phyloP scores from a whole-genome alignment of 2,797 vertebrate genomes.

The Oryzias sinensis region DNA sequence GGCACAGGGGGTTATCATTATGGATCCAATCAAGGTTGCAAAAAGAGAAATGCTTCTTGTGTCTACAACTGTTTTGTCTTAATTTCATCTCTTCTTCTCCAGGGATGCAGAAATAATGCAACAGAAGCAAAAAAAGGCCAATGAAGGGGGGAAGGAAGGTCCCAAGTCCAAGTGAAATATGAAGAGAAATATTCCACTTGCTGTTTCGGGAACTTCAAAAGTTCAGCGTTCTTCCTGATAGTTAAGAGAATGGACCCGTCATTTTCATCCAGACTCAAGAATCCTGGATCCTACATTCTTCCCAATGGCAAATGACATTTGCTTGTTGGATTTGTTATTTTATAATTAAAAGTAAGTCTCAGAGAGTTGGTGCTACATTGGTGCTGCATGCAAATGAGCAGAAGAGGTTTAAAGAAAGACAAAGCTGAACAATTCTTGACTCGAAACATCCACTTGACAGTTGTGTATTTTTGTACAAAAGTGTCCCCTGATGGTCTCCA shows the following conservation, averaged over 20 bases:
- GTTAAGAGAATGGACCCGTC: constrained; percentile 61
- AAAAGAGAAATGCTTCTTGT: background rate
- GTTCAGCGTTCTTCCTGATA: constrained; percentile 60
- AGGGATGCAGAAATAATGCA: constrained; percentile 98
- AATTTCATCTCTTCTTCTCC: constrained; percentile 13
- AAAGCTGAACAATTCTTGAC: constrained; percentile 57
- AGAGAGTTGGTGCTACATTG: constrained; percentile 36
- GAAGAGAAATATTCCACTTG: constrained; percentile 14
- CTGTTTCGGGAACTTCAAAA: constrained; percentile 42
- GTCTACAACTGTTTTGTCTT: constrained; percentile 5
- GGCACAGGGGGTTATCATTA: too few relatives aligned
- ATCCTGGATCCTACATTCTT: constrained; percentile 62
- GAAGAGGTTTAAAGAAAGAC: constrained; percentile 48
- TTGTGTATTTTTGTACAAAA: constrained; percentile 80
- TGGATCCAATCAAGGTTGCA: too few relatives aligned
- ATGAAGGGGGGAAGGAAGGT: constrained; percentile 68
- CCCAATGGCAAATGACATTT: constrained; percentile 59
- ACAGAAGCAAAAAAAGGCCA: constrained; percentile 90
- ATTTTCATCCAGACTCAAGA: constrained; percentile 61
- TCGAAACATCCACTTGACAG: constrained; percentile 54
- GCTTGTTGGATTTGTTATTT: constrained; percentile 62
- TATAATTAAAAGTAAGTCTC: constrained; percentile 53
- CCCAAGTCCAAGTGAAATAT: constrained; percentile 78
- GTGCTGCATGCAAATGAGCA: constrained; percentile 58
- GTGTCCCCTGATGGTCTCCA: constrained; percentile 70